Percentiles rank a stretch among this genome's conserved stretches.
phyloP scores from a whole-genome alignment of 2,113 vertebrate species.

The Pseudopipra pipra region DNA sequence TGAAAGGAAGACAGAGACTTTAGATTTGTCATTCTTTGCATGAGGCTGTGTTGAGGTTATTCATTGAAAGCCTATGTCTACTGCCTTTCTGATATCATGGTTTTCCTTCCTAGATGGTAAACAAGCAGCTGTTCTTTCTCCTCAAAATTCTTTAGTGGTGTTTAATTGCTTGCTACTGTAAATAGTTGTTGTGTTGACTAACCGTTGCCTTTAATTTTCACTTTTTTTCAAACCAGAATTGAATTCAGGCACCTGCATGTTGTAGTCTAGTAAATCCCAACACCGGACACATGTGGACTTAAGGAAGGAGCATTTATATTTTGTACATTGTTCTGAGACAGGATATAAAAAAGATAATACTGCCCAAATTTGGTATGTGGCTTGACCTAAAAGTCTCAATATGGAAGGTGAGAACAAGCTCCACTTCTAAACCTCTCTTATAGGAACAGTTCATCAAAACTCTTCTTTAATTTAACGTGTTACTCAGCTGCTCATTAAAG shows the following conservation, averaged over 20 bases:
- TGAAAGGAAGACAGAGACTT: background rate
- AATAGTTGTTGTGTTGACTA: background rate
- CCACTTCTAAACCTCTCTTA: background rate
- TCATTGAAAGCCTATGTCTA: background rate
- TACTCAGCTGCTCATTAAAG: background rate
- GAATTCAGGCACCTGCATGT: background rate
- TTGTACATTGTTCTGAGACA: background rate
- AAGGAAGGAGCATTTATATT: background rate
- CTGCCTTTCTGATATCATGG: background rate
- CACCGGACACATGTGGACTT: background rate
- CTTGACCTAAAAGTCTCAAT: background rate
- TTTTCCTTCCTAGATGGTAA: background rate
- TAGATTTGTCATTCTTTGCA: background rate
- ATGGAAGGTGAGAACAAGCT: background rate
- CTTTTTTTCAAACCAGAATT: background rate
- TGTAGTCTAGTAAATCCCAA: background rate
- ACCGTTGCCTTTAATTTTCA: conserved; percentile 6
- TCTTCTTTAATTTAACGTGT: background rate
- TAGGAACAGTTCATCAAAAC: background rate
- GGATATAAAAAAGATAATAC: background rate
- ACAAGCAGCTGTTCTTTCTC: background rate
- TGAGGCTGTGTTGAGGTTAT: background rate
- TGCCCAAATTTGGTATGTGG: background rate
- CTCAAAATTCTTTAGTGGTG: background rate
- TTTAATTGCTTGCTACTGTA: background rate